Percentiles rank a stretch among this genome's conserved stretches.
Conservation (phyloP, 2,888 invertebrate species). For the Calameuta filiformis region DNA sequence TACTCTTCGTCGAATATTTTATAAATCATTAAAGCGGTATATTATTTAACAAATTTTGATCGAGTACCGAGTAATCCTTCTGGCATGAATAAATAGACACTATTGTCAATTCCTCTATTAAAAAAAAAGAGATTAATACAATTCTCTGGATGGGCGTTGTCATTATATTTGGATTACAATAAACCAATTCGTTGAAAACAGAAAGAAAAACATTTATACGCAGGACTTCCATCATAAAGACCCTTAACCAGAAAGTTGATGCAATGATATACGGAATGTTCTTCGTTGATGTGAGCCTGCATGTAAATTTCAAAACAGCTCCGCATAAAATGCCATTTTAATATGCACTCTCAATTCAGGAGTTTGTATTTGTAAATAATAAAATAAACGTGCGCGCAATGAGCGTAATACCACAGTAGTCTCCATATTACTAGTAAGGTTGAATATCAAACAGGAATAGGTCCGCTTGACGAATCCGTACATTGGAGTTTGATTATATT, state of each 20-base stretch:
- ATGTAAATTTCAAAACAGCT: too few relatives aligned
- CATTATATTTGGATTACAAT: slow-evolving; percentile 5
- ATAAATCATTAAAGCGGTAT: too few relatives aligned
- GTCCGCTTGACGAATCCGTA: not conserved
- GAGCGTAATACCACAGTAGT: not conserved
- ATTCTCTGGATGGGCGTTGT: not conserved
- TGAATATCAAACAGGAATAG: not conserved
- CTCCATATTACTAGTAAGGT: not conserved
- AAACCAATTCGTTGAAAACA: slow-evolving; percentile 3
- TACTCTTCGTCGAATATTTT: too few relatives aligned
- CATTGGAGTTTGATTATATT: not conserved
- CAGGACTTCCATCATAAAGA: slow-evolving; percentile 11
- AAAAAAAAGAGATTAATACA: too few relatives aligned
- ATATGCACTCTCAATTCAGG: not conserved
- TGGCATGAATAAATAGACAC: too few relatives aligned
- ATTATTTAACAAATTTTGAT: too few relatives aligned
- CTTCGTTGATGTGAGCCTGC: not conserved
- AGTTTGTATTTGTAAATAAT: not conserved
- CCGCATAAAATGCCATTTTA: not conserved
- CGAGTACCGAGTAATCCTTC: too few relatives aligned
- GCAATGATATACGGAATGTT: too few relatives aligned
- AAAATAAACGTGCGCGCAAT: not conserved
- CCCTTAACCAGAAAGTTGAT: slow-evolving; percentile 13
- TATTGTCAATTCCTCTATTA: too few relatives aligned
- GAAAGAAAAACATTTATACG: slow-evolving; percentile 16